Evolutionary conservation across 2,888 invertebrate genomes (phyloP).

Genomic region (Oligia fasciuncula): DNA sequence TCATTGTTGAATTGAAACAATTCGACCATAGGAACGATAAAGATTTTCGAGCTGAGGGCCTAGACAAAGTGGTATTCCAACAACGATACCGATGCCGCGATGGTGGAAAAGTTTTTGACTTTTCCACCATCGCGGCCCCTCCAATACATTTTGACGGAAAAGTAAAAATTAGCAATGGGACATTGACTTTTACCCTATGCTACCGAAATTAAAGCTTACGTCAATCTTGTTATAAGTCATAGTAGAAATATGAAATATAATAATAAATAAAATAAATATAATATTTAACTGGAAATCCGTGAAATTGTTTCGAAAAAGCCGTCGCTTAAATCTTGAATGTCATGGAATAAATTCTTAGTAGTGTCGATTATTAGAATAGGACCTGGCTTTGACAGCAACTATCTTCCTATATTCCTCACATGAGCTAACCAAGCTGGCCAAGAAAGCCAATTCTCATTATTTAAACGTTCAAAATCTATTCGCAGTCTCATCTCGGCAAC

Average conservation of each 20-base stretch:
- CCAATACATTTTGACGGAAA: no score
- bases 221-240: not conserved
- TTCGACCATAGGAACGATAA: not conserved
- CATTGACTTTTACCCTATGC: not conserved
- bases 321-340: not conserved
- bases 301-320: not conserved
- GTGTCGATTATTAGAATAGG: not conserved
- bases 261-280: no score
- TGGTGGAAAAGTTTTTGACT: no score
- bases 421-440: not conserved
- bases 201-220: not conserved
- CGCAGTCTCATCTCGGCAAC: no score
- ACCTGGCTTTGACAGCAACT: not conserved
- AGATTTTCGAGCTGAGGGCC: no score
- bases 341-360: not conserved
- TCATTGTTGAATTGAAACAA: not conserved
- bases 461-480: no score
- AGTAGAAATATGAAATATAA: no score
- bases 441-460: no score
- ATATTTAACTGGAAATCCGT: not conserved
- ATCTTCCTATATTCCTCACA: not conserved
- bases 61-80: not conserved
- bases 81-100: no score
- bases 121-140: no score
- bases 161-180: no score